phyloP scores from a whole-genome alignment of 2,113 vertebrate species.

The Halichoerus grypus region DNA sequence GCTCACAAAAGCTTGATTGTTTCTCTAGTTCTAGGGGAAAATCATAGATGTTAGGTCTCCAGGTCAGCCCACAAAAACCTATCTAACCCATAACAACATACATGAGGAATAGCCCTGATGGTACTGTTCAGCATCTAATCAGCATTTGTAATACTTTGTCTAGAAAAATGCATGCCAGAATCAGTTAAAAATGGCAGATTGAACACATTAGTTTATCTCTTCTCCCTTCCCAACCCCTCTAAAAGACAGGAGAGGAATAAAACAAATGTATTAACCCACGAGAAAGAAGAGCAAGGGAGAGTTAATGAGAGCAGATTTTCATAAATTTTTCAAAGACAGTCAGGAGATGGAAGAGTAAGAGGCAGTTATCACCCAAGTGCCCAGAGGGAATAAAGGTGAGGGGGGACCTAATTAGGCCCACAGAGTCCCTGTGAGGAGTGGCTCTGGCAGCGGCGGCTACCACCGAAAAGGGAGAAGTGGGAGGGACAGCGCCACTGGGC shows the following conservation, averaged over 20 bases:
- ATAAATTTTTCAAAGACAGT: conserved; percentile 46
- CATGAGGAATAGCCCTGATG: not conserved
- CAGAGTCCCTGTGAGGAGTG: not conserved
- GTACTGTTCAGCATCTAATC: not conserved
- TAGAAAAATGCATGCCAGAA: not conserved
- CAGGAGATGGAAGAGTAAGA: conserved; percentile 3
- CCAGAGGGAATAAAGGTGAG: not conserved
- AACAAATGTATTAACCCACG: conserved; percentile 44
- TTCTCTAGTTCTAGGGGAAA: conserved; percentile 27
- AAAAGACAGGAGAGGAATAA: conserved; percentile 44
- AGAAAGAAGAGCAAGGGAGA: conserved; percentile 21
- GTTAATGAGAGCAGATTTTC: conserved; percentile 14
- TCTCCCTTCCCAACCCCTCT: conserved; percentile 40
- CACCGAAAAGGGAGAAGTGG: not conserved
- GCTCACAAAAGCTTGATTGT: conserved; percentile 20
- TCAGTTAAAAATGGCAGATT: conserved; percentile 46
- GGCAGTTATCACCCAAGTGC: not conserved
- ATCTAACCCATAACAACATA: not conserved
- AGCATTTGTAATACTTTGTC: not conserved
- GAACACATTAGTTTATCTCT: conserved; percentile 35
- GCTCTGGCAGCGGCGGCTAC: not conserved
- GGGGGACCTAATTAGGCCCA: not conserved
- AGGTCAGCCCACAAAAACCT: conserved; percentile 33
- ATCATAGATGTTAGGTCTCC: not conserved
- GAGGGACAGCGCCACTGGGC: not conserved